Base-by-base conservation (phyloP, 2,113 vertebrate species). In the Irena cyanogastra region DNA sequence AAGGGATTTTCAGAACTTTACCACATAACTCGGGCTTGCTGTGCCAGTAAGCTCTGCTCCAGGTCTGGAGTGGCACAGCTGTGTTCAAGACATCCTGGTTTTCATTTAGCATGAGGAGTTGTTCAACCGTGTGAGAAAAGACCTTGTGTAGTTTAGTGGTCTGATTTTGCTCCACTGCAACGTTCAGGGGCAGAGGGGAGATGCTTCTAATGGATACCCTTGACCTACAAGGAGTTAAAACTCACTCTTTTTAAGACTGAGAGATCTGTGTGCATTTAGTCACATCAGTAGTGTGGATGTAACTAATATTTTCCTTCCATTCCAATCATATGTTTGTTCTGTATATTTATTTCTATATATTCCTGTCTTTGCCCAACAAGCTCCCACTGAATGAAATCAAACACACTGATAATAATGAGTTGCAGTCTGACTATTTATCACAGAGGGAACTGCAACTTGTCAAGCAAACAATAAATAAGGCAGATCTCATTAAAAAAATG, bases 1-100 rank as follows among this genome's bases (percentile, higher is more conserved):
- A 83, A 23, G 47, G 66, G 83, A 70, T 97, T 96, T 96, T 78
- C 90, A 88, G 63, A 94, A 96, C 64, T 95, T 97, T 93, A 75
- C 18, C 50, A 68, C 37, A 50, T 63, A 80, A 72, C 68, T 96
- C 5, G 0, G 81, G 82, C 54, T 84, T 92, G 57, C 14, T 56
- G 3, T 83, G 26, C 80, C 87, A 93, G 37, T 42, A 47, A 59
- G 47, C 35, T 66, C 81, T 42, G 54, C 63, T 77, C 63, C 63
- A 70, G 83, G 76, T 93, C 75, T 39, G 44, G 61, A 90, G 72
- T 90, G 31, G 54, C 42, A 64, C 42, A 83, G 42, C 84, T 90
- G 39, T 71, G 21, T 47, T n/a, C 56, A 89, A 87, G 76, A 72
- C 78, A 87, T 61, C 49, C 65, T 90, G 82, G 39, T 41, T 78